phyloP scores from a whole-genome alignment of 2,113 vertebrate genomes.

The Oreochromis aureus region DNA sequence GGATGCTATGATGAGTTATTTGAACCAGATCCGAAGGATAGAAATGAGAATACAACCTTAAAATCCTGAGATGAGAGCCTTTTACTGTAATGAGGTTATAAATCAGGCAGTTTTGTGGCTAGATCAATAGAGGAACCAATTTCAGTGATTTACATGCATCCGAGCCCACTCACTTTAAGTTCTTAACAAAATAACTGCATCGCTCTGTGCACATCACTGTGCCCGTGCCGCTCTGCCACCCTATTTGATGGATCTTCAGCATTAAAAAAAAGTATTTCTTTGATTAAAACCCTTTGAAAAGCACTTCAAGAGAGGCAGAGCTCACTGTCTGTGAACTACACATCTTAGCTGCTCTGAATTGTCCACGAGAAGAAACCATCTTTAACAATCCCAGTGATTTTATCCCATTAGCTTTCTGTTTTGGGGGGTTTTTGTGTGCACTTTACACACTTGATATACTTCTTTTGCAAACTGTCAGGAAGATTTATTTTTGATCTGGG shows the following conservation, averaged over 20 bases:
- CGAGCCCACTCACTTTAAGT: background rate
- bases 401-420: background rate
- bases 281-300: background rate
- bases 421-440: background rate
- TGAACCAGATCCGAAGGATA: background rate
- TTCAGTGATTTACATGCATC: background rate
- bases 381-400: background rate
- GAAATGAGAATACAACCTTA: background rate
- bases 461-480: background rate
- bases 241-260: background rate
- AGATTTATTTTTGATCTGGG: background rate
- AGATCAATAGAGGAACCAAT: conserved; percentile 7
- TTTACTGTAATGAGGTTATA: conserved; percentile 23
- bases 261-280: background rate
- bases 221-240: background rate
- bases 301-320: background rate
- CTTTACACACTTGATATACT: background rate
- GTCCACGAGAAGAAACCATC: background rate
- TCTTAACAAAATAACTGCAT: background rate
- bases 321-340: background rate
- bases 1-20: background rate
- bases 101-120: background rate
- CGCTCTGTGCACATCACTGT: background rate
- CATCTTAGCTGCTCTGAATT: background rate
- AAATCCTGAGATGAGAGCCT: background rate